Evolutionary conservation across 2,888 invertebrate species (phyloP).

Genomic region (Cataglyphis altisquamis): DNA sequence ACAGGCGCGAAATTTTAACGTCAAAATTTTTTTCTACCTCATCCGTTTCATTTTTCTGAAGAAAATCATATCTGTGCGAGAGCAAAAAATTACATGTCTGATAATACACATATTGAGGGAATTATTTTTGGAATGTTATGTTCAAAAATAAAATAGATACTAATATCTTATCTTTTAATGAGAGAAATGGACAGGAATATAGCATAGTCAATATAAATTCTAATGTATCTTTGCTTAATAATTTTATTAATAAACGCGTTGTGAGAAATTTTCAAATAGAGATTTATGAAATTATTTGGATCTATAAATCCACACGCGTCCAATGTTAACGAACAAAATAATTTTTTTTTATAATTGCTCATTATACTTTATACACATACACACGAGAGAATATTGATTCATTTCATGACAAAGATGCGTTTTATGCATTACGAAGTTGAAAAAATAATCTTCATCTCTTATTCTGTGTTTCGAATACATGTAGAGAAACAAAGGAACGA

Average conservation of each 20-base stretch:
- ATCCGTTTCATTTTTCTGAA: neutral
- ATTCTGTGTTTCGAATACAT: neutral
- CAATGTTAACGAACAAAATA: neutral
- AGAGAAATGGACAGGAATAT: too few species aligned
- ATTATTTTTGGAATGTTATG: neutral
- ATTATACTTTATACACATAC: neutral
- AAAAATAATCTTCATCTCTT: conserved; percentile 45
- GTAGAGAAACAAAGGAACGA: neutral
- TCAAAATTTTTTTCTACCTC: neutral
- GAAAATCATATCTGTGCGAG: neutral
- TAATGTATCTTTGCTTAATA: neutral
- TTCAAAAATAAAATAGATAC: neutral
- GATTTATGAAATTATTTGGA: conserved; percentile 8
- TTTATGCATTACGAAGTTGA: neutral
- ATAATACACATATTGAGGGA: neutral
- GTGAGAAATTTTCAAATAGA: neutral
- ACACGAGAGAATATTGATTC: neutral
- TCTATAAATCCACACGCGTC: neutral
- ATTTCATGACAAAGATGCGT: neutral
- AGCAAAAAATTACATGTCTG: neutral
- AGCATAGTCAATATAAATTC: neutral
- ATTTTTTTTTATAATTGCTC: neutral
- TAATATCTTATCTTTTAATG: neutral
- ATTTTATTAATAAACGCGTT: conserved; percentile 41
- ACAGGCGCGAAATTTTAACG: conserved; percentile 65